Evolutionary conservation across 2,888 invertebrate genomes (phyloP).

Genomic region (Drosophila affinis): DNA sequence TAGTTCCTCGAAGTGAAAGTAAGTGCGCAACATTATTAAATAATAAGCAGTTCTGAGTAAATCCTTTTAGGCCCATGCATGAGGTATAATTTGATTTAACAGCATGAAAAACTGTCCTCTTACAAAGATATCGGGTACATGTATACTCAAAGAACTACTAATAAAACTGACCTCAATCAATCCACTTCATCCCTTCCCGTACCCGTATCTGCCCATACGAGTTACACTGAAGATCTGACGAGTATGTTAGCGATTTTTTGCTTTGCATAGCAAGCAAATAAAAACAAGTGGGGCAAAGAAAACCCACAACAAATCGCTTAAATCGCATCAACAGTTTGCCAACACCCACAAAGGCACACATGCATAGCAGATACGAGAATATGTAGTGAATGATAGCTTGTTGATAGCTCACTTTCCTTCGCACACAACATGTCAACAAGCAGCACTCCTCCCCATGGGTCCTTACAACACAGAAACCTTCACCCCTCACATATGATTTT

Average conservation of each 20-base stretch:
- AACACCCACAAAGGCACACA: constrained; percentile 41
- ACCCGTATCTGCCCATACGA: neutral
- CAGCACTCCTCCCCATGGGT: constrained; percentile 28
- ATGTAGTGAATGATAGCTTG: constrained; percentile 79
- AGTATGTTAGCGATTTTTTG: constrained; percentile 58
- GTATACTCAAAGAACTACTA: neutral
- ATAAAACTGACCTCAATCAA: constrained; percentile 56
- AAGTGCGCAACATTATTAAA: constrained; percentile 61
- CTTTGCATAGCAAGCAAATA: constrained; percentile 57
- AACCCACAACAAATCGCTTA: constrained; percentile 80
- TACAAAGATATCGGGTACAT: neutral
- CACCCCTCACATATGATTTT: constrained; percentile 66
- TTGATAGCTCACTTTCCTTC: constrained; percentile 74
- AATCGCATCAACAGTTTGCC: constrained; percentile 80
- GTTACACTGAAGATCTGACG: constrained; percentile 31
- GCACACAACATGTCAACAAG: constrained; percentile 69
- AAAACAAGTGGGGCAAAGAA: constrained; percentile 52
- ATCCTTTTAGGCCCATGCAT: constrained; percentile 68
- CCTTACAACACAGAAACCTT: constrained; percentile 19
- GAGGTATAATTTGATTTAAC: constrained; percentile 68
- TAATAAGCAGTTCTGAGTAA: constrained; percentile 57
- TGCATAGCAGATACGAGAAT: constrained; percentile 49
- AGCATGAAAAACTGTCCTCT: constrained; percentile 41
- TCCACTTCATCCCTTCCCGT: constrained; percentile 13
- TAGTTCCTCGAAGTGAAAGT: constrained; percentile 40